These are phyloP conservation scores for Eubucco bourcierii DNA, from an alignment of 2,113 vertebrate genomes.

Conservation along the genomic window DNA sequence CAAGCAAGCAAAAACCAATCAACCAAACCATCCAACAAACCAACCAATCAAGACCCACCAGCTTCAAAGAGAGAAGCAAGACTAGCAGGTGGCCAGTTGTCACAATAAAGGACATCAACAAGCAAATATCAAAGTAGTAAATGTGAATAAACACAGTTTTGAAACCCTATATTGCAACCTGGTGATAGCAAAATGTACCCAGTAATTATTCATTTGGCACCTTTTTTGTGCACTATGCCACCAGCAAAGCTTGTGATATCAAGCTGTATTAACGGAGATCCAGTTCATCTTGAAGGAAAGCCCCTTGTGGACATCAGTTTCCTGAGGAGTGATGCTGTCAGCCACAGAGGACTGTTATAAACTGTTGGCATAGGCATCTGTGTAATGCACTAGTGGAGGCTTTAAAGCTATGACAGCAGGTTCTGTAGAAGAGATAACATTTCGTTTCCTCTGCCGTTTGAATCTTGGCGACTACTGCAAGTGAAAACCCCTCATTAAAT, in stretches of 20 bases:
- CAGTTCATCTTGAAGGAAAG: neutral
- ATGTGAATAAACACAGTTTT: neutral
- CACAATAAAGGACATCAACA: neutral
- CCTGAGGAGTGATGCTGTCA: neutral
- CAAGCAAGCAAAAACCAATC: too few relatives aligned
- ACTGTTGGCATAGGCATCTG: neutral
- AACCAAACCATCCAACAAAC: too few relatives aligned
- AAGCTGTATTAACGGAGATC: neutral
- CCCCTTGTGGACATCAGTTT: neutral
- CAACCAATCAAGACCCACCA: too few relatives aligned
- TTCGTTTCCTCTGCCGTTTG: conserved; percentile 19
- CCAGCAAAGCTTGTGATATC: neutral
- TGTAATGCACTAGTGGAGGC: neutral
- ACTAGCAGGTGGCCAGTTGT: neutral
- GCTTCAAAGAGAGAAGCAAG: neutral
- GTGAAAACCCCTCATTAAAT: neutral
- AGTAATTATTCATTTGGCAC: neutral
- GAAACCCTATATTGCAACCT: neutral
- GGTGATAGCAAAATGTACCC: neutral
- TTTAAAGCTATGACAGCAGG: neutral
- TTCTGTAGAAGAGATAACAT: neutral
- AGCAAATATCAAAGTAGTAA: neutral
- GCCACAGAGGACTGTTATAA: neutral
- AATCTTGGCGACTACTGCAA: neutral
- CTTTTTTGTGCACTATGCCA: neutral